Conservation (phyloP, 2,113 vertebrate genomes). For the Mustelus asterias region DNA sequence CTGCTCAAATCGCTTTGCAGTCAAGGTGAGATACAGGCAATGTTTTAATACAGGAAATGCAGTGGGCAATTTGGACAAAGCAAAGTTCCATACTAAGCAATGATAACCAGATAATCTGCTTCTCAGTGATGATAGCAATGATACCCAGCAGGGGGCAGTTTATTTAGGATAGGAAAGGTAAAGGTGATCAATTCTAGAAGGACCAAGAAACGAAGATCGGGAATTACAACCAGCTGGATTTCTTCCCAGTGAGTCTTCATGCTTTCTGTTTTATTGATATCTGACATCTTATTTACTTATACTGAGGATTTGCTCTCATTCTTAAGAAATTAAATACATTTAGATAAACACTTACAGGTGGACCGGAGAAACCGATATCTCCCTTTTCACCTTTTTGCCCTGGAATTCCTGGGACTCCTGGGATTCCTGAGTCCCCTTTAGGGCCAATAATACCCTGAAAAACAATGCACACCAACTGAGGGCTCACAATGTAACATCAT, state of each 20-base stretch:
- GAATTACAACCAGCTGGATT: too few relatives aligned
- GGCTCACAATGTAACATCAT: background rate
- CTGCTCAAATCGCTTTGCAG: background rate
- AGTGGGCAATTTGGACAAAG: background rate
- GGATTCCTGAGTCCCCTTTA: constrained; percentile 67
- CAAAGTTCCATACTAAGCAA: background rate
- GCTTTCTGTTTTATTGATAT: background rate
- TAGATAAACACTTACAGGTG: constrained; percentile 61
- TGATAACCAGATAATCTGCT: background rate
- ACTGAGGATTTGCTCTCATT: background rate
- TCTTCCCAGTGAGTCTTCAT: background rate
- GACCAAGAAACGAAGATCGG: background rate
- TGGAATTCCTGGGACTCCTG: constrained; percentile 58
- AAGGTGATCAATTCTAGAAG: background rate
- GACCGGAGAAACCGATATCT: constrained; percentile 73
- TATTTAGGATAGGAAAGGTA: background rate
- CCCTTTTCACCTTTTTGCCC: constrained; percentile 78
- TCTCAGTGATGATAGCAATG: background rate
- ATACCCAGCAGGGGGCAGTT: background rate
- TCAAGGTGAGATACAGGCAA: background rate
- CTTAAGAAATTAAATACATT: background rate
- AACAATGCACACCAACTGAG: background rate
- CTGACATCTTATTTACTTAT: background rate
- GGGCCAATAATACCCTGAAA: constrained; percentile 73
- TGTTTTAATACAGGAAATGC: background rate